These are phyloP conservation scores for Echinops telfairi DNA, from an alignment of 2,113 vertebrate genomes.

Conservation along the genomic window DNA sequence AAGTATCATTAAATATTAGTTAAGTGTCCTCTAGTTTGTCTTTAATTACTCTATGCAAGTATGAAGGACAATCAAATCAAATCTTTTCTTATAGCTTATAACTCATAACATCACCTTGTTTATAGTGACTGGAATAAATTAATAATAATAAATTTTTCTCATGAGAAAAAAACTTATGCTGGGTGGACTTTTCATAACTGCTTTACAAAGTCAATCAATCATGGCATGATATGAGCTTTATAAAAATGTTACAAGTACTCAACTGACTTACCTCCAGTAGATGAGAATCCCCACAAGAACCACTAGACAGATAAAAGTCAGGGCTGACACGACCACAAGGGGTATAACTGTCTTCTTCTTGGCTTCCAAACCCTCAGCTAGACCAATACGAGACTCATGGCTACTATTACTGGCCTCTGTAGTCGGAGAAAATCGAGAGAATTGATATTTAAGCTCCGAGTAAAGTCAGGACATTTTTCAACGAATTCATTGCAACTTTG, in stretches of 20 bases:
- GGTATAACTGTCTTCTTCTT: conserved; percentile 95
- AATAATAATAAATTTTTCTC: background rate
- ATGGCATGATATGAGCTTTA: conserved; percentile 67
- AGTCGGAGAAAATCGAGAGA: conserved; percentile 88
- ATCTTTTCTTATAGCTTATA: conserved; percentile 16
- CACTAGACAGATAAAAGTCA: conserved; percentile 95
- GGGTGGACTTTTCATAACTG: conserved; percentile 50
- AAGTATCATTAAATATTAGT: conserved; percentile 33
- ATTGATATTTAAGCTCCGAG: conserved; percentile 86
- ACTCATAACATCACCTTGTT: conserved; percentile 23
- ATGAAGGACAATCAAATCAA: background rate
- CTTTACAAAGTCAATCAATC: conserved; percentile 52
- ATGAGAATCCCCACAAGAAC: conserved; percentile 96
- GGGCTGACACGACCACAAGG: conserved; percentile 95
- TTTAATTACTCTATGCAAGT: conserved; percentile 24
- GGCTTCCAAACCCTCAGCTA: conserved; percentile 91
- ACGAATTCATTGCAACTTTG: conserved; percentile 79
- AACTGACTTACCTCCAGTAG: conserved; percentile 98
- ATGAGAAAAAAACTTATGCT: conserved; percentile 19
- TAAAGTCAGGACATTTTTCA: conserved; percentile 74
- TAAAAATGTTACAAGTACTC: conserved; percentile 50
- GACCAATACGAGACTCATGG: conserved; percentile 96
- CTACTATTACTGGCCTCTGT: conserved; percentile 99
- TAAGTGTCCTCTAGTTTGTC: conserved; percentile 46
- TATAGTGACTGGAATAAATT: background rate